Evolutionary conservation across 2,888 invertebrate genomes (phyloP), one percentile per base, ranked within the genome.

Genomic region (Steinernema scapterisci): DNA sequence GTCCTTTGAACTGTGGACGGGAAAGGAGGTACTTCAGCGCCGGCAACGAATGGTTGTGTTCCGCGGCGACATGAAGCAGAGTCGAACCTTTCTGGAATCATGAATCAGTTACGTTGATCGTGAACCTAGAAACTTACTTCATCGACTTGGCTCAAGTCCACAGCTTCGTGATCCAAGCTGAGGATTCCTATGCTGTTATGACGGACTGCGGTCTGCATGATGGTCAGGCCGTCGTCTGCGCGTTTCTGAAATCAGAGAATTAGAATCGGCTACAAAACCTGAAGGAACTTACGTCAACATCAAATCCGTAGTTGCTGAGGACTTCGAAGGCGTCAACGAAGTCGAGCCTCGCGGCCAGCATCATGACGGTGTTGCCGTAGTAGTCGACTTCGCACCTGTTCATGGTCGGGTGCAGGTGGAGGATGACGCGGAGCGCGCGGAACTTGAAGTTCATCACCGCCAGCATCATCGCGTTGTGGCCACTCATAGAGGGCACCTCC

Each of bases 341-440:
- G 25, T 54, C 21, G 13, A 13, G 16, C 23, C 54, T 19, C 11
- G 54, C 54, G 5, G 54, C 54, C 54, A 54, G 13, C 11, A 54
- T 54, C 19, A 23, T 23, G 21, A 21, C 23, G 2, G 54, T 54
- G 54, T 25, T 54, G 16, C 54, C 54, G 54, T 54, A 25, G 21
- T 19, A 54, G 54, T 54, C 54, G 54, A 54, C 54, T 21, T 54
- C 23, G 54, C 54, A 19, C 21, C 54, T 19, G 54, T 54, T 25
- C 11, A 25, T 54, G 7, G 23, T 3, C 23, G 54, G 54, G 25
- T 25, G 16, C 54, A 54, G 54, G 54, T 23, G 25, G 13, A 54
- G 25, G 54, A 54, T 25, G 23, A 54, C 21, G 21, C 21, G 13
- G 23, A 54, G 54, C 21, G 54, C 16, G 54, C 13, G 2, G 21